Evolutionary conservation across 2,888 invertebrate species (phyloP), one percentile per base, ranked within the genome.

Genomic region (Serripes groenlandicus): DNA sequence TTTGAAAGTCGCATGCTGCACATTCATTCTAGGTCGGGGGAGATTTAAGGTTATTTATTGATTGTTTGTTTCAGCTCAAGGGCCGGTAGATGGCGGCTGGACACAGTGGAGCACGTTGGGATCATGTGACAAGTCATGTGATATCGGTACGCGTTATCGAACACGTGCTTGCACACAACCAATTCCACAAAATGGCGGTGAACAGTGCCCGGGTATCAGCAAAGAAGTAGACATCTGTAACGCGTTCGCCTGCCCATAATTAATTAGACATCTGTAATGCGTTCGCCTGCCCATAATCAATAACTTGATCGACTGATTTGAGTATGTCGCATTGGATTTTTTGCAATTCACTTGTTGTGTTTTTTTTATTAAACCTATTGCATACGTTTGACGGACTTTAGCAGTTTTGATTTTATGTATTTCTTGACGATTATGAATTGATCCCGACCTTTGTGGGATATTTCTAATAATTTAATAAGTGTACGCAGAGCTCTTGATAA

Each of bases 71-170:
- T 56, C 56, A 66, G 66, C 56, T 18, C 32, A 49, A 11, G 32
- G 15, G 26, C 21, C 58, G 3, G 35, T 81, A 7, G 66, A 81
- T 52, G 81, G 81, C 11, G 81, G 77, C 2, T 81, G 68, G 62
- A 60, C 81, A 11, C 18, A 3, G 2, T 81, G 81, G 81, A 77
- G 77, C 37, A 7, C 62, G 0, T 81, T 77, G 81, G 69, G 76
- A 42, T 54, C 81, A 37, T 81, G 81, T 52, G 74, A 77, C 34
- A 73, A 81, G 32, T 42, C 81, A 74, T 81, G 81, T 74, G 77
- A 77, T 26, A 73, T 77, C 37, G 81, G 81, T 1, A 30, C 74
- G 21, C 60, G 49, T 34, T 58, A 26, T 18, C 23, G 74, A 62
- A 76, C 73, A 49, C 73, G 77, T n/a, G 28, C 81, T 0, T 81